Base-by-base conservation (phyloP, 2,888 invertebrate species). In the Sarcophaga carnaria region DNA sequence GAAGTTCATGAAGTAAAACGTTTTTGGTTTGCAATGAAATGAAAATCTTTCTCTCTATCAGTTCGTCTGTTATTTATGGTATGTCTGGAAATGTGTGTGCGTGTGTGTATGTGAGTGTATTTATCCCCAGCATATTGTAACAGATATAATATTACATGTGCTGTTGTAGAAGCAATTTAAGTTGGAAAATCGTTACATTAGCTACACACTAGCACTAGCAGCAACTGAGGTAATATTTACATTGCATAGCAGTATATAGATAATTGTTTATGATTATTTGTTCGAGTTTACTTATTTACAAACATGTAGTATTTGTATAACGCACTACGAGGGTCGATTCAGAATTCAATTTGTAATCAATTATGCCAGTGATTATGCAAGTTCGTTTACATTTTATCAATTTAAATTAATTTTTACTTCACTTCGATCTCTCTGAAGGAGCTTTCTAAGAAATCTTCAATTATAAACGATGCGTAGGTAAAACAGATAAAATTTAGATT, bases 191-290 rank as follows among this genome's bases (percentile, higher is more conserved):
- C 2, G 0, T 37, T 8, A 37, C 2, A 37, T 37, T 37, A 37
- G 8, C 37, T 37, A 37, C 2, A 37, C 37, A 37, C 37, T 10
- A 37, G 8, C 2, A 37, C 2, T 2, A 37, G 2, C 22, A 22
- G 22, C 22, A 22, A 22, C 22, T 22, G 22, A 22, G 22, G 22
- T 22, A 22, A 22, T 22, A 22, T 22, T 22, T 22, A 22, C 22
- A 22, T 20, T 20, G 20, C 37, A 37, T 37, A 37, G 8, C 37
- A 37, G 37, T 37, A 8, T 25, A 47, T 22, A 49, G 64, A 66
- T 64, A 37, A 47, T 25, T 27, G 54, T 76, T 76, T 59, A 76
- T 76, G 76, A 59, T 54, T 76, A 76, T 67, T 59, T 76, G 76
- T 66, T 66, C n/a, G 20, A 76, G 59, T 76, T 76, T 37, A 37